A percentile compares a stretch with the other conserved stretches of the same genome.
These are phyloP conservation scores for Leucophora obtusa DNA, from an alignment of 2,888 invertebrate genomes.

Conservation along the genomic window DNA sequence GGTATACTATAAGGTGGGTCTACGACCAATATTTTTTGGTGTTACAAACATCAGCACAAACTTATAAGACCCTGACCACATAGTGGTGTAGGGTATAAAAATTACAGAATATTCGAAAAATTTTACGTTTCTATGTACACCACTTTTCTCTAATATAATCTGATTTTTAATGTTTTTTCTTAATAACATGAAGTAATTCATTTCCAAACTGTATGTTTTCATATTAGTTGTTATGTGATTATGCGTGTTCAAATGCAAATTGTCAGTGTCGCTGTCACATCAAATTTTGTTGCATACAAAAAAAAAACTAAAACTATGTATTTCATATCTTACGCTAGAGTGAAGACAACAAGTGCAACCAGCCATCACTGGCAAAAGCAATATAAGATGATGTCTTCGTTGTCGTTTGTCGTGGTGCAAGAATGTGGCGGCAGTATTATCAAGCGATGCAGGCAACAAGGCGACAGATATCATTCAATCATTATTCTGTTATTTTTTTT, in stretches of 20 bases:
- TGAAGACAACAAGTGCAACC: slow-evolving; percentile 66
- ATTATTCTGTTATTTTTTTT: slow-evolving; percentile 25
- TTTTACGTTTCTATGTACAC: too few relatives aligned
- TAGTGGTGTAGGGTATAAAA: too few relatives aligned
- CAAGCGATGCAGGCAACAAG: slow-evolving; percentile 61
- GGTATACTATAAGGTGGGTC: too few relatives aligned
- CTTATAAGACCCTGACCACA: too few relatives aligned
- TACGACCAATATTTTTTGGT: too few relatives aligned
- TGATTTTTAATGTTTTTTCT: too few relatives aligned
- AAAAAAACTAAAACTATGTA: slow-evolving; percentile 12
- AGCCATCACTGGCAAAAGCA: slow-evolving; percentile 62
- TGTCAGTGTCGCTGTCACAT: too few relatives aligned
- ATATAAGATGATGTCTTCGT: slow-evolving; percentile 61
- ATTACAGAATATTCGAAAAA: too few relatives aligned
- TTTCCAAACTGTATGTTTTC: slow-evolving; percentile 30
- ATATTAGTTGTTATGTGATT: slow-evolving; percentile 62
- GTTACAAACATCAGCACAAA: too few relatives aligned
- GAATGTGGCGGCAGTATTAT: slow-evolving; percentile 57
- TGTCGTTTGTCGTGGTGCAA: slow-evolving; percentile 50
- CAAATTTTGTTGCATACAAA: not conserved
- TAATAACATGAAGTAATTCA: not conserved
- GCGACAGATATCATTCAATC: slow-evolving; percentile 65
- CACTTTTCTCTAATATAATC: too few relatives aligned
- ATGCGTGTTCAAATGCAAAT: slow-evolving; percentile 50
- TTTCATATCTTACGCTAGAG: slow-evolving; percentile 64